A percentile compares a stretch with the other conserved stretches of the same genome.
These are phyloP conservation scores for Hipparchia semele DNA, from an alignment of 2,888 invertebrate species.

Conservation along the genomic window DNA sequence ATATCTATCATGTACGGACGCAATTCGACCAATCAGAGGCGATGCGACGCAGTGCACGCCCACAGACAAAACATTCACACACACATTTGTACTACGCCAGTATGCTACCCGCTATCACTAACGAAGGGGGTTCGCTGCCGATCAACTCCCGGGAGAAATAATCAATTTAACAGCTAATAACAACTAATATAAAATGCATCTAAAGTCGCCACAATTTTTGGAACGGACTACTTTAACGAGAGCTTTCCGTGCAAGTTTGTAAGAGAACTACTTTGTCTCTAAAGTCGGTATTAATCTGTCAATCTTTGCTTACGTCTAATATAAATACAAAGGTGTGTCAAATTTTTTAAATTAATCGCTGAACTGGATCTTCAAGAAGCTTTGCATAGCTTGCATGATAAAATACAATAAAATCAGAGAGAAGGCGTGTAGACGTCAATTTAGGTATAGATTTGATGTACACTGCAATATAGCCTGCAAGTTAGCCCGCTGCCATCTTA, in stretches of 20 bases:
- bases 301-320: too few species aligned
- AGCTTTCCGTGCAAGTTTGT: not conserved
- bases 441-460: too few species aligned
- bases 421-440: too few species aligned
- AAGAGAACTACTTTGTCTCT: not conserved
- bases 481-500: too few species aligned
- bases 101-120: conserved; percentile 69
- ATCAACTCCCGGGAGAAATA: conserved; percentile 56
- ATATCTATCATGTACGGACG: conserved; percentile 25
- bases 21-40: conserved; percentile 40
- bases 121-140: conserved; percentile 54
- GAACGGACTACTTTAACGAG: conserved; percentile 52
- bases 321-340: too few species aligned
- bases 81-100: conserved; percentile 80
- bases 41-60: conserved; percentile 46
- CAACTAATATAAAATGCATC: conserved; percentile 66
- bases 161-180: conserved; percentile 55
- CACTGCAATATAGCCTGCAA: too few species aligned
- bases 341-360: too few species aligned
- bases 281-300: not conserved
- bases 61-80: conserved; percentile 58
- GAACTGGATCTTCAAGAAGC: too few species aligned
- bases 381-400: too few species aligned
- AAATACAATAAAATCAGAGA: too few species aligned
- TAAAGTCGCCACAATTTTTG: conserved; percentile 53